Percentiles rank a stretch among this genome's conserved stretches.
Conservation (phyloP, 2,797 vertebrate genomes). For the Thalassophryne amazonica region DNA sequence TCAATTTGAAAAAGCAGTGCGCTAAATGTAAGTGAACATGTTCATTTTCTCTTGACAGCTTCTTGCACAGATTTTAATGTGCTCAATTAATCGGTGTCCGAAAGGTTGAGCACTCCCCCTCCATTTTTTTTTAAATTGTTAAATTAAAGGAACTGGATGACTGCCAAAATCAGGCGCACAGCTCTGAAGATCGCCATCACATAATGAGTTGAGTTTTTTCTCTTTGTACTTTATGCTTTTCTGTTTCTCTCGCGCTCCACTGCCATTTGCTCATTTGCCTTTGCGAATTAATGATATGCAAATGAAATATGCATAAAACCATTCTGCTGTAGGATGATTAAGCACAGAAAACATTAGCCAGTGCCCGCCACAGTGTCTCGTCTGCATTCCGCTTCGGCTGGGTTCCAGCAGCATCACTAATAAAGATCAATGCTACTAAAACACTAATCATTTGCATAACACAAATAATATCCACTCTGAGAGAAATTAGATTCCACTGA, state of each 20-base stretch:
- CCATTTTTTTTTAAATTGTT: slow-evolving; percentile 66
- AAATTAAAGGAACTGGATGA: slow-evolving; percentile 77
- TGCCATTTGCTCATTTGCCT: slow-evolving; percentile 78
- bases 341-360: slow-evolving; percentile 95
- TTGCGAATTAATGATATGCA: slow-evolving; percentile 97
- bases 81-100: slow-evolving; percentile 73
- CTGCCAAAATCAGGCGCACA: slow-evolving; percentile 67
- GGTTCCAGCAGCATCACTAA: slow-evolving; percentile 66
- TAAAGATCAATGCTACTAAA: slow-evolving; percentile 73
- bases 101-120: slow-evolving; percentile 66
- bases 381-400: slow-evolving; percentile 75
- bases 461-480: slow-evolving; percentile 77
- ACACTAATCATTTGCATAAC: slow-evolving; percentile 74
- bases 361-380: slow-evolving; percentile 76
- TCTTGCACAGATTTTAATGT: slow-evolving; percentile 57
- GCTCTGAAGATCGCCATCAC: slow-evolving; percentile 79
- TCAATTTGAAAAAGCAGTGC: slow-evolving; percentile 49
- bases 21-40: slow-evolving; percentile 43
- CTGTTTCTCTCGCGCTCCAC: slow-evolving; percentile 70
- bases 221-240: slow-evolving; percentile 71
- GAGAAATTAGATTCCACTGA: slow-evolving; percentile 77
- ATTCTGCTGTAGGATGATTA: slow-evolving; percentile 99
- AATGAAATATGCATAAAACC: slow-evolving; percentile 99
- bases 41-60: slow-evolving; percentile 46
- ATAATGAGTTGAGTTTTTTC: slow-evolving; percentile 75